Conservation (phyloP, 2,888 invertebrate genomes). For the Rhagium mordax region DNA sequence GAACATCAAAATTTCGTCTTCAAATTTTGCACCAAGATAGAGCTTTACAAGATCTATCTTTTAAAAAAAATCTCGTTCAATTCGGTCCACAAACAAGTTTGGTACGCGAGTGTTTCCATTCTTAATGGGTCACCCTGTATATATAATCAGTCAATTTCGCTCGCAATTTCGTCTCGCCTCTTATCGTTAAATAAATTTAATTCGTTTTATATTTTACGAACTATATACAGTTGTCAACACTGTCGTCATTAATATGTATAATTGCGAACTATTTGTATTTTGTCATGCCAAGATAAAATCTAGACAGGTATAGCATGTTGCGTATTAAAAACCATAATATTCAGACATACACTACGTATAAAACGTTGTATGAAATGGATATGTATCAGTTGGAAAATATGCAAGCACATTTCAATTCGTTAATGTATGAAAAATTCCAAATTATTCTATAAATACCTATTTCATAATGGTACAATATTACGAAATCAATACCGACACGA, state of each 20-base stretch:
- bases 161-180: too few species aligned
- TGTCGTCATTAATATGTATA: neutral
- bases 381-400: neutral
- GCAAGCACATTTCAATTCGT: neutral
- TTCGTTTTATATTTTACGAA: too few species aligned
- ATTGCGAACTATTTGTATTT: neutral
- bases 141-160: too few species aligned
- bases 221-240: neutral
- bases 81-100: too few species aligned
- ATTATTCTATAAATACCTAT: neutral
- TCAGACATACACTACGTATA: neutral
- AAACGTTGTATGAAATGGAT: neutral
- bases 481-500: neutral
- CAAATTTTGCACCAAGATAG: too few species aligned
- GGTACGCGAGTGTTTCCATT: too few species aligned
- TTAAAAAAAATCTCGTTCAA: too few species aligned
- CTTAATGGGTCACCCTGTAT: too few species aligned
- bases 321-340: neutral
- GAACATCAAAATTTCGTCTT: too few species aligned
- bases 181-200: too few species aligned
- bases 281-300: neutral
- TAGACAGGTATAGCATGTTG: neutral
- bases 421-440: neutral
- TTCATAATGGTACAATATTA: neutral
- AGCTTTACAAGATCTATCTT: too few species aligned